Conservation (phyloP, 2,113 vertebrate species). For the Notarius lentiginosus region DNA sequence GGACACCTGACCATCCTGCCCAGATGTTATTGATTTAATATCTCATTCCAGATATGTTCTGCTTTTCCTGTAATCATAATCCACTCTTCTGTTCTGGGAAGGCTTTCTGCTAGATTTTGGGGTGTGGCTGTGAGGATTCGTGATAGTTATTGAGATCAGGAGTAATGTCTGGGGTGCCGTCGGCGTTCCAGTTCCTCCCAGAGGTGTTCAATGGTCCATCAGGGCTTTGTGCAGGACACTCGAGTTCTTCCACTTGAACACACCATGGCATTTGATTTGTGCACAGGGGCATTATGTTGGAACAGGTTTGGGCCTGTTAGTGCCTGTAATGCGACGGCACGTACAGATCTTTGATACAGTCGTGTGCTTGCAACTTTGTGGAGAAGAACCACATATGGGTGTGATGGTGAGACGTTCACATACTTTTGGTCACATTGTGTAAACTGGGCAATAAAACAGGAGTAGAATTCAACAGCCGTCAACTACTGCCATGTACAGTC, state of each 20-base stretch:
- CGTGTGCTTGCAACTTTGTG: neutral
- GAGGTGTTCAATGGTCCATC: neutral
- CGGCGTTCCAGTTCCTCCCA: neutral
- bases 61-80: neutral
- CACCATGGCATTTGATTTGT: neutral
- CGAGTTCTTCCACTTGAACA: neutral
- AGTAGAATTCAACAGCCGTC: no score
- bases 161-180: neutral
- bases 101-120: neutral
- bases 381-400: neutral
- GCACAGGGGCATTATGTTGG: neutral
- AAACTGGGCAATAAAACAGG: no score
- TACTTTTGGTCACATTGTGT: neutral
- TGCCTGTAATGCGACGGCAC: neutral
- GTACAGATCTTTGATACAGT: neutral
- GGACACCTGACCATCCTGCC: neutral
- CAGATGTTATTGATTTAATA: neutral
- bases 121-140: neutral
- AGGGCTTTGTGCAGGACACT: neutral
- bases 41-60: neutral
- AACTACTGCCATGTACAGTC: no score
- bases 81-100: neutral
- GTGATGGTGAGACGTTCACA: neutral
- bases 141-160: neutral
- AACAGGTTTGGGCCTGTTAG: neutral